Conservation (phyloP, 2,113 vertebrate species). For the Xiphias gladius region DNA sequence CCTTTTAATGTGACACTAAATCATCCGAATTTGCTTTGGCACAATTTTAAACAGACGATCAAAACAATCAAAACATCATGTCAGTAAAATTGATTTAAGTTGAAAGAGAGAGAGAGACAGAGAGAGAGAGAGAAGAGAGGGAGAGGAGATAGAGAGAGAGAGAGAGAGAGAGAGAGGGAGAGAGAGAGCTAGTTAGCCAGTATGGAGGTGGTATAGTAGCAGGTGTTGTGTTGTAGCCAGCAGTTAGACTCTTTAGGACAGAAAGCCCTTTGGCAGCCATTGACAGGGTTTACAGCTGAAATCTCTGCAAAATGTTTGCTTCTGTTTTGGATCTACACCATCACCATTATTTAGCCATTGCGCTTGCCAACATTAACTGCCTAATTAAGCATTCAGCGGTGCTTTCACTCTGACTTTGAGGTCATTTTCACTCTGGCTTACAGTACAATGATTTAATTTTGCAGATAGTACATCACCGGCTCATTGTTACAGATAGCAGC, state of each 20-base stretch:
- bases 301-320: slow-evolving; percentile 68
- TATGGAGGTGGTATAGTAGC: slow-evolving; percentile 22
- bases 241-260: slow-evolving; percentile 51
- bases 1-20: neutral
- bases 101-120: neutral
- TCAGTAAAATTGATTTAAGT: slow-evolving; percentile 6
- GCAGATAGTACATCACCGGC: slow-evolving; percentile 61
- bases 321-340: slow-evolving; percentile 74
- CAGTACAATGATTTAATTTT: slow-evolving; percentile 71
- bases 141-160: neutral
- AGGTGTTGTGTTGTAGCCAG: slow-evolving; percentile 27
- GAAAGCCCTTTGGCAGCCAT: slow-evolving; percentile 60
- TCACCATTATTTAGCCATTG: slow-evolving; percentile 71
- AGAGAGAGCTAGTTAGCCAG: neutral
- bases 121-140: too few relatives aligned
- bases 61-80: slow-evolving; percentile 6
- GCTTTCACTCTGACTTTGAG: slow-evolving; percentile 72
- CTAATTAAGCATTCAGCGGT: slow-evolving; percentile 75
- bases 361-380: slow-evolving; percentile 73
- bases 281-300: slow-evolving; percentile 61
- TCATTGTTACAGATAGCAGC: slow-evolving; percentile 65
- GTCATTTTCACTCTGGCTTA: slow-evolving; percentile 73
- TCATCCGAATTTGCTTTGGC: neutral
- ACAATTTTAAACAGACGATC: neutral
- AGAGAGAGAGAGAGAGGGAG: neutral